Conservation (phyloP, 2,797 vertebrate species). For the Heterohyrax brucei region DNA sequence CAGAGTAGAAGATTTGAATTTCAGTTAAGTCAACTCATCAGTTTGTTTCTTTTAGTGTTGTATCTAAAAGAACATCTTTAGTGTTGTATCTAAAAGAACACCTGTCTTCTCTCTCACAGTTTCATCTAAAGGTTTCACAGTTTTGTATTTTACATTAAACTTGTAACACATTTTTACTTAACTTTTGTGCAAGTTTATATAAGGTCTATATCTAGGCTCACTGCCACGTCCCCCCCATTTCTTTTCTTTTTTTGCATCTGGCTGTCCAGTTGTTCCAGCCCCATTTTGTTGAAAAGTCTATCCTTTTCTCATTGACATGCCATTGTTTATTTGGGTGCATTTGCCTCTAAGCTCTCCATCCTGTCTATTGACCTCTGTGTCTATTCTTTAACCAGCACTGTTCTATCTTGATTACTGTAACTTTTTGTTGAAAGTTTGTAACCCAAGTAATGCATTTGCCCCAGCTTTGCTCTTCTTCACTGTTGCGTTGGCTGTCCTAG, state of each 20-base stretch:
- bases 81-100: background rate
- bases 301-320: background rate
- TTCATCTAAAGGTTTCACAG: constrained; percentile 31
- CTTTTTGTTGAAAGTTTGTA: constrained; percentile 61
- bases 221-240: too few species aligned
- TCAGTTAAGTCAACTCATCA: constrained; percentile 16
- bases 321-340: background rate
- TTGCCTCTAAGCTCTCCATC: background rate
- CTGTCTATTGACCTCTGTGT: background rate
- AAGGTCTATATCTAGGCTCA: background rate
- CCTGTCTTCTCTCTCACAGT: background rate
- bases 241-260: background rate
- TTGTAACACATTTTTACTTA: background rate
- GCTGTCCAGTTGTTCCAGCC: background rate
- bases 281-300: constrained; percentile 13
- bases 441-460: background rate
- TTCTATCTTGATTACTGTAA: constrained; percentile 16
- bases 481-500: background rate
- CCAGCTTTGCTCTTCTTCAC: background rate
- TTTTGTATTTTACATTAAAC: constrained; percentile 6
- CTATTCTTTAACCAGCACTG: background rate
- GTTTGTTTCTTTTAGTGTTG: background rate
- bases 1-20: background rate
- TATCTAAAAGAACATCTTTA: background rate
- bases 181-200: constrained; percentile 46